Conservation (phyloP, 2,888 invertebrate species). For the Drosophila acutilabella region DNA sequence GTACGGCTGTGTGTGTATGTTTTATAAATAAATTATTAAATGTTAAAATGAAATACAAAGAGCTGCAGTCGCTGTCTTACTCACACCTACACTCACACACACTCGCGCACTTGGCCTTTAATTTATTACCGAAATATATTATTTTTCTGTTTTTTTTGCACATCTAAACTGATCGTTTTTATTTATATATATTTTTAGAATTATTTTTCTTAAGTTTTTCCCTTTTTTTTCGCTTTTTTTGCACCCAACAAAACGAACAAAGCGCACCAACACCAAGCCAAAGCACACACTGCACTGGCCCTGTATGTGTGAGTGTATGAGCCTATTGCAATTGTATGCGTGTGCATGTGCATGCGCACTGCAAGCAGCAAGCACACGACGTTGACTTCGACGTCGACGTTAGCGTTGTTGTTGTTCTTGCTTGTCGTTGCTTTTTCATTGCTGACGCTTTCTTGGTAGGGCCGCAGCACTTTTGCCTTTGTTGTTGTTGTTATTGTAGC, state of each 20-base stretch:
- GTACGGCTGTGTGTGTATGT: background rate
- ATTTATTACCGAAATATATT: constrained; percentile 8
- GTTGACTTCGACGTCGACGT: constrained; percentile 24
- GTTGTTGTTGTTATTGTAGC: constrained; percentile 33
- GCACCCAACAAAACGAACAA: constrained; percentile 64
- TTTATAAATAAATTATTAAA: constrained; percentile 18
- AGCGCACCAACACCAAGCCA: constrained; percentile 61
- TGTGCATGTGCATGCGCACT: constrained; percentile 77
- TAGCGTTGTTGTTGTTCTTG: constrained; percentile 39
- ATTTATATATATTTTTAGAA: constrained; percentile 45
- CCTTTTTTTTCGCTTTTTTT: constrained; percentile 26
- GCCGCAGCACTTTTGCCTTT: constrained; percentile 20
- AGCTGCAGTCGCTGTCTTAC: constrained; percentile 16
- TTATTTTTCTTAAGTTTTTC: constrained; percentile 39
- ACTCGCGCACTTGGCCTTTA: constrained; percentile 12
- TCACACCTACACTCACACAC: constrained; percentile 6
- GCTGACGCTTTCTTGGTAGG: constrained; percentile 56
- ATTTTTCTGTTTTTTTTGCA: constrained; percentile 4
- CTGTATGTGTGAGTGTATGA: constrained; percentile 24
- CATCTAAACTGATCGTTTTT: constrained; percentile 9
- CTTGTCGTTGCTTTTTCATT: constrained; percentile 52
- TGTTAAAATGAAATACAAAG: background rate
- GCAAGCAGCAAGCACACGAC: constrained; percentile 42
- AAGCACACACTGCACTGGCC: constrained; percentile 32
- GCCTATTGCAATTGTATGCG: constrained; percentile 36